Evolutionary conservation across 2,797 vertebrate species (phyloP).

Genomic region (Babyrousa celebensis): DNA sequence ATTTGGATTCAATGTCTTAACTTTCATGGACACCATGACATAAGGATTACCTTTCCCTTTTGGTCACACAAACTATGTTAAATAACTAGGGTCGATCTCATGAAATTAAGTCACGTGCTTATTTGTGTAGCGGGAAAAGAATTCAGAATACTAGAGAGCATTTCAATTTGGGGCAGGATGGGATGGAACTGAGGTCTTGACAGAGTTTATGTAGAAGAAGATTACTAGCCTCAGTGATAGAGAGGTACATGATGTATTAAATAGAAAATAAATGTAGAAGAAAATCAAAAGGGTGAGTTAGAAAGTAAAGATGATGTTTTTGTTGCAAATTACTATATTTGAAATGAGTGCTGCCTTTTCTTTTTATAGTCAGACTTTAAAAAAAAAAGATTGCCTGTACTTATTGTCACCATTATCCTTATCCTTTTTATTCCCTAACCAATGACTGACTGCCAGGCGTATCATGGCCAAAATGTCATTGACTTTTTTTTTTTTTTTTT

Average conservation of each 20-base stretch:
- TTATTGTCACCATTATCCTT: neutral
- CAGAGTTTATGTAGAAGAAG: neutral
- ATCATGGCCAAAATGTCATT: neutral
- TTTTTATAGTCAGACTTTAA: neutral
- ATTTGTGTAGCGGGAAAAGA: neutral
- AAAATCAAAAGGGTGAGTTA: neutral
- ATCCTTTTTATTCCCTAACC: neutral
- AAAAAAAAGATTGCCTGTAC: neutral
- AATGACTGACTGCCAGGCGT: neutral
- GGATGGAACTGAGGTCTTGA: neutral
- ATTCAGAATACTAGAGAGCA: neutral
- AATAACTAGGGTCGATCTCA: neutral
- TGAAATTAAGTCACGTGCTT: neutral
- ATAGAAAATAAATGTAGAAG: neutral
- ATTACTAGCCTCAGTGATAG: neutral
- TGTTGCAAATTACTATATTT: neutral
- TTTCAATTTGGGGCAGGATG: neutral
- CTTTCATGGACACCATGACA: neutral
- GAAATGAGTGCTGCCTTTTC: neutral
- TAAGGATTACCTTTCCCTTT: neutral
- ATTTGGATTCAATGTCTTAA: neutral
- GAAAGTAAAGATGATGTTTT: neutral
- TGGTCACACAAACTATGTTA: neutral
- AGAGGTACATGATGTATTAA: neutral
- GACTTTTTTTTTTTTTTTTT: neutral